A percentile compares a stretch with the other conserved stretches of the same genome.
phyloP scores from a whole-genome alignment of 2,888 invertebrate species.

The Physocephala rufipes region DNA sequence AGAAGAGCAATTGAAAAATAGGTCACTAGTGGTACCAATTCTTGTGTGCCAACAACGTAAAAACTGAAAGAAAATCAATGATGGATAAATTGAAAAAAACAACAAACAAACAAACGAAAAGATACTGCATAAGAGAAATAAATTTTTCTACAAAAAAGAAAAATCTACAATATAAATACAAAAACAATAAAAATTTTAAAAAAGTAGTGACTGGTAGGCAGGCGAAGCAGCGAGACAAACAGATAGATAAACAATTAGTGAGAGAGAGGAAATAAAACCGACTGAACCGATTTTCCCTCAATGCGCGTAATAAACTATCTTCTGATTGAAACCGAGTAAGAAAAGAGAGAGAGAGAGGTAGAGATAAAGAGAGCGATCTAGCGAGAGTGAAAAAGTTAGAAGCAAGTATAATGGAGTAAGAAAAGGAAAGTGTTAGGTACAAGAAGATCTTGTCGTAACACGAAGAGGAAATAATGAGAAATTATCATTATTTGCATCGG shows the following conservation, averaged over 20 bases:
- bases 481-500: neutral
- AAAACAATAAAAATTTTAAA: neutral
- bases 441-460: too few relatives aligned
- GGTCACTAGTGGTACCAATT: constrained; percentile 19
- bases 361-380: neutral
- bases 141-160: neutral
- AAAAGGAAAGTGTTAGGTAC: too few relatives aligned
- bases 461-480: too few relatives aligned
- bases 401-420: too few relatives aligned
- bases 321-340: neutral
- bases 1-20: neutral
- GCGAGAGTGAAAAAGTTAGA: too few relatives aligned
- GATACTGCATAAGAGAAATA: neutral
- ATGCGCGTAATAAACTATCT: neutral
- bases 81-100: neutral
- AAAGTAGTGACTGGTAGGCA: neutral
- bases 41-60: neutral
- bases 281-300: neutral
- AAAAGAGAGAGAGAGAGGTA: neutral
- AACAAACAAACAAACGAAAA: neutral
- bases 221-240: neutral
- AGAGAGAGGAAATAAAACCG: neutral
- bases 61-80: neutral
- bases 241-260: neutral
- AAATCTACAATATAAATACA: neutral